Base-by-base conservation (phyloP, 2,113 vertebrate genomes). In the Otolemur garnettii region DNA sequence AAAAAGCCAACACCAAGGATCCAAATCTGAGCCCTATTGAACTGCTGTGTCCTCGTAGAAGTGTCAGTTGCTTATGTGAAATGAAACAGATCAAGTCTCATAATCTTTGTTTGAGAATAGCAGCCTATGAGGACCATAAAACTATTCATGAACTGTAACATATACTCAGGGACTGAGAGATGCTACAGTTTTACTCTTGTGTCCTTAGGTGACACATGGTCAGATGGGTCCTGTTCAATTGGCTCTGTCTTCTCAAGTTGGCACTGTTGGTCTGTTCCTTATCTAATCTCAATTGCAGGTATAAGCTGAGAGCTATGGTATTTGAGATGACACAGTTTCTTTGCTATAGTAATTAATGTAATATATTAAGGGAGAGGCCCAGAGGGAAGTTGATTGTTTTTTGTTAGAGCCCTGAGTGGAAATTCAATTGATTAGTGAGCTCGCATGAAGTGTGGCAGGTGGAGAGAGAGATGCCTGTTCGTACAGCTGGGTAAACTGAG, bases 321-420 rank as follows among this genome's bases (percentile, higher is more conserved):
- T 82, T 97, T 95, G 75, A 96, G 82, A 95, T 96, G 93, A 94
- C 93, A 96, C 79, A 93, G 82, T 95, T 96, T 57, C 84, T 97
- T 96, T 97, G 97, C 92, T 97, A 96, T 13, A 93, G 92, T 97
- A 97, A 97, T 97, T 97, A 96, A 94, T 96, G 96, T 95, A 93
- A 91, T 95, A 97, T 96, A 95, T 97, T 96, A 97, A 97, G 83
- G 80, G 81, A 96, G 93, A 84, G 62, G 81, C 71, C 93, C 93
- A 94, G 94, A 94, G 94, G 95, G 94, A 97, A 96, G 87, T 74
- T 96, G 91, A 95, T 94, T 96, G 74, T 97, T 97, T 96, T 89
- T 95, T 0, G 0, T 94, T 95, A 84, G 93, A 97, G 75, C 89
- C 82, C 68, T 87, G 86, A 85, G 60, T 96, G 79, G 90, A 97